phyloP scores from a whole-genome alignment of 2,888 invertebrate genomes.

The Hydrotaea cyrtoneurina region DNA sequence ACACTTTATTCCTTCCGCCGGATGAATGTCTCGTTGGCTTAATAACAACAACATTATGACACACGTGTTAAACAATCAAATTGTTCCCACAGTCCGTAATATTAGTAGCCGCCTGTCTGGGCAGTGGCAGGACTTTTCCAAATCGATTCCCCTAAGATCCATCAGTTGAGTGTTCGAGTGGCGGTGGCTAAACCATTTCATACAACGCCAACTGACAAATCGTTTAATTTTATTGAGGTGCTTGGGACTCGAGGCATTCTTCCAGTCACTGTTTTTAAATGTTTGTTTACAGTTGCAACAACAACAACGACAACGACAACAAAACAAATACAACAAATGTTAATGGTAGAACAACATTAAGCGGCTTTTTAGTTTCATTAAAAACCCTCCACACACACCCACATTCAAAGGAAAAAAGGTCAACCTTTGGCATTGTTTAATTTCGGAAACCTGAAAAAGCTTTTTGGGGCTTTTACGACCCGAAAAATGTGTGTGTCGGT shows the following conservation, averaged over 20 bases:
- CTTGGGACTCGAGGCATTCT: not conserved
- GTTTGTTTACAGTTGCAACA: not conserved
- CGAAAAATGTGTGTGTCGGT: slow-evolving; percentile 1
- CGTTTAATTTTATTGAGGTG: slow-evolving; percentile 25
- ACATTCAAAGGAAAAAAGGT: slow-evolving; percentile 24
- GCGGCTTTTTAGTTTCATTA: not conserved
- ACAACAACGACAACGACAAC: not conserved
- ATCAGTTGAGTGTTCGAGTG: not conserved
- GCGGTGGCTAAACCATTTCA: not conserved
- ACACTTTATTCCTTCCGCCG: not conserved
- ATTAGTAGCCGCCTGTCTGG: not conserved
- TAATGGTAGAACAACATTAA: not conserved
- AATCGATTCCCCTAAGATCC: not conserved
- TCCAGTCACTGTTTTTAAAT: not conserved
- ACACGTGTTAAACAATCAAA: not conserved
- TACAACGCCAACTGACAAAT: not conserved
- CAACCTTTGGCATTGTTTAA: slow-evolving; percentile 11
- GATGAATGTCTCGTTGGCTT: not conserved
- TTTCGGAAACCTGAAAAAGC: not conserved
- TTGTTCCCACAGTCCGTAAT: not conserved
- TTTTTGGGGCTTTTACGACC: slow-evolving; percentile 17
- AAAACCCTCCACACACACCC: not conserved
- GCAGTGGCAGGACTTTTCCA: not conserved
- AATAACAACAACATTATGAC: not conserved
- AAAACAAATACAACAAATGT: slow-evolving; percentile 1